Evolutionary conservation across 2,888 invertebrate species (phyloP).

Genomic region (Seladonia tumulorum): DNA sequence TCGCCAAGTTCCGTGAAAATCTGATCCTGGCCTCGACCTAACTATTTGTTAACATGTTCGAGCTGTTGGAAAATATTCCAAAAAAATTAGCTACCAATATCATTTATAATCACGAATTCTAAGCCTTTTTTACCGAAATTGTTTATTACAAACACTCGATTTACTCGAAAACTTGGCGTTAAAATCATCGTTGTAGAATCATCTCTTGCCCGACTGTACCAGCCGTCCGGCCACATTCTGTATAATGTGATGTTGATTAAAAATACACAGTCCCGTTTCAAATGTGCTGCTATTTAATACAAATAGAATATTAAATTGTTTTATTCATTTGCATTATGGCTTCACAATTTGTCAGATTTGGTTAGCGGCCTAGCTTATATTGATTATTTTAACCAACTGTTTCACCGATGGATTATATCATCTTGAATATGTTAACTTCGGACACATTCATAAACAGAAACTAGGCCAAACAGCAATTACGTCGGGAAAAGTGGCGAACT

Average conservation of each 20-base stretch:
- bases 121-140: background rate
- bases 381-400: background rate
- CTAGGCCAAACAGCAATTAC: conserved; percentile 29
- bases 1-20: conserved; percentile 20
- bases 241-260: no score
- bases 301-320: background rate
- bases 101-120: background rate
- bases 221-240: no score
- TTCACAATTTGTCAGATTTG: background rate
- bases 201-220: no score
- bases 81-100: background rate
- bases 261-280: background rate
- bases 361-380: background rate
- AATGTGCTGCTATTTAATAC: background rate
- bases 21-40: conserved; percentile 8
- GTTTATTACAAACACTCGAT: background rate
- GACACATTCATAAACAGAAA: conserved; percentile 9
- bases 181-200: no score
- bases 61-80: background rate
- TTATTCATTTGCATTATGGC: background rate
- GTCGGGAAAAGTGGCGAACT: conserved; percentile 40
- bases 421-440: background rate
- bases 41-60: conserved; percentile 12
- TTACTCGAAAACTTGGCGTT: background rate
- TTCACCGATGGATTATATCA: background rate